Conservation (phyloP, 1,140 invertebrate species). For the Pararge aegeria region DNA sequence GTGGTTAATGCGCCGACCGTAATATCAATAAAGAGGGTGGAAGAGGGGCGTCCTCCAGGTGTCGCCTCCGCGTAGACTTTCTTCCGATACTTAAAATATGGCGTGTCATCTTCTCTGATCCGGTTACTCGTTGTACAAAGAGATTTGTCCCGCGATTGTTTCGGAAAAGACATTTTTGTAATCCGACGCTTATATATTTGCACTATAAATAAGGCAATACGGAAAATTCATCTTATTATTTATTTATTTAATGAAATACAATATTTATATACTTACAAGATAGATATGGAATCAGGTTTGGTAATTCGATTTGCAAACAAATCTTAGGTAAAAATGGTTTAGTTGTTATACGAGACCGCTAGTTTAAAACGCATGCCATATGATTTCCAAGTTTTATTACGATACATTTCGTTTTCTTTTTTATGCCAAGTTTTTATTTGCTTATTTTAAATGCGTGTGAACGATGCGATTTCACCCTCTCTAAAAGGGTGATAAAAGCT, state of each 20-base stretch:
- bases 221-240: neutral
- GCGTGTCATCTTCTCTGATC: constrained; percentile 66
- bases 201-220: neutral
- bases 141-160: constrained; percentile 53
- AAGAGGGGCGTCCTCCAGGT: constrained; percentile 49
- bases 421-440: constrained; percentile 54
- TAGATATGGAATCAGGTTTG: no score
- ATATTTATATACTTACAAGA: no score
- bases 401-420: neutral
- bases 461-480: constrained; percentile 67
- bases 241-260: no score
- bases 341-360: no score
- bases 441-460: constrained; percentile 74
- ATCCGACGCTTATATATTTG: neutral
- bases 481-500: constrained; percentile 75
- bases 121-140: constrained; percentile 58
- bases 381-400: no score
- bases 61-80: constrained; percentile 59
- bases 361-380: no score
- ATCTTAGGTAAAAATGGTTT: no score
- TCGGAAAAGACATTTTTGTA: constrained; percentile 7
- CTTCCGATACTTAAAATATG: constrained; percentile 72
- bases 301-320: no score
- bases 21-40: constrained; percentile 72
- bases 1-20: constrained; percentile 71